Base-by-base conservation (phyloP, 92 coral and sea anemone genomes). In the Meandrina meandrites region DNA sequence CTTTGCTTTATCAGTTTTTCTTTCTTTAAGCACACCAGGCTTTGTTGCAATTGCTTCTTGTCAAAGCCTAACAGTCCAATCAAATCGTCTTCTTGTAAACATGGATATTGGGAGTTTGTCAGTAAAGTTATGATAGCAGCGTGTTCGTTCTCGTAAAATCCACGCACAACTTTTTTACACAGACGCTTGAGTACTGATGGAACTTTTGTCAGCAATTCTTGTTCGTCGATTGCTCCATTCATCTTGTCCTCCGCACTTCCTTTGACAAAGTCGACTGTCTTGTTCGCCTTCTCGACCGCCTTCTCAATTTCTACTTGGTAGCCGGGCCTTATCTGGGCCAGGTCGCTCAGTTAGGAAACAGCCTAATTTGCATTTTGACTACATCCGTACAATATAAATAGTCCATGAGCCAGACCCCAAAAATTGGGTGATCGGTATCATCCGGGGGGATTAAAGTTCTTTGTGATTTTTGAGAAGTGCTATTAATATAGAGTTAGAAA, bases 31-130 rank as follows among this genome's bases (percentile, higher is more conserved):
- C 97, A 81, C 81, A 90, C 88, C 69, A 94, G 78, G 73, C 91
- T 89, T 80, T 91, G 98, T 10, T 97, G 91, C n/a, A 96, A 92
- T 83, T 94, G 99, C 79, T 92, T 93, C 83, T 91, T 96, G 83
- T 96, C 99, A 89, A 96, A 96, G n/a, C 94, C 92, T 51, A 96
- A 60, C 53, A 93, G 31, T 24, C 92, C 95, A 53, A 89, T 88
- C n/a, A 96, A 81, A 82, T 96, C 99, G n/a, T 96, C 99, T 82
- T 96, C 99, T 75, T 96, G 96, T 32, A 96, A 92, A 85, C 98
- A 95, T 0, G 99, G 98, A 83, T 90, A 94, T 73, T 89, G 84
- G 3, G 98, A 95, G 87, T 95, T 96, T 13, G 98, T 95, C 66
- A 96, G 88, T 31, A 96, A 90, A 76, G 91, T 94, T 37, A 95